These are phyloP conservation scores for Nannoperca australis DNA, from an alignment of 2,797 vertebrate genomes.

Conservation along the genomic window DNA sequence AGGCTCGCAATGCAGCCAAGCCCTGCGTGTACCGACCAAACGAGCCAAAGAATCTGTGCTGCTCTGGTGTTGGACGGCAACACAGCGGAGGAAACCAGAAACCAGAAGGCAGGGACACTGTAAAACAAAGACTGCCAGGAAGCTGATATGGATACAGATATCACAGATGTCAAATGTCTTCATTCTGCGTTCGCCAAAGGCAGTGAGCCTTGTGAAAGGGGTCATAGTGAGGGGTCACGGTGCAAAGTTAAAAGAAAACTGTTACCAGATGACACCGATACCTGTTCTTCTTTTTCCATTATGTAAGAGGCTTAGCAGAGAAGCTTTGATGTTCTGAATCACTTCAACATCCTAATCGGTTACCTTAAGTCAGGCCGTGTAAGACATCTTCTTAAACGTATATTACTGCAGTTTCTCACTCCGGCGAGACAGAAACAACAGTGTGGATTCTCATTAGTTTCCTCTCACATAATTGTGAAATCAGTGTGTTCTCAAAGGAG, in stretches of 20 bases:
- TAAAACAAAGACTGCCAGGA: slow-evolving; percentile 61
- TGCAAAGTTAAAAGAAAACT: slow-evolving; percentile 42
- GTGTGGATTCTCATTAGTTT: neutral
- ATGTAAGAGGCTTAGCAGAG: slow-evolving; percentile 34
- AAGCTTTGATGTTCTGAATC: slow-evolving; percentile 32
- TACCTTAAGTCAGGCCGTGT: slow-evolving; percentile 13
- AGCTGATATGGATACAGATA: slow-evolving; percentile 58
- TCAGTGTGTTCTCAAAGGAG: neutral
- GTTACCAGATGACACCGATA: slow-evolving; percentile 38
- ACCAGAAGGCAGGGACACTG: slow-evolving; percentile 53
- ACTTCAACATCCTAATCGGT: slow-evolving; percentile 15
- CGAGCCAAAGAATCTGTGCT: slow-evolving; percentile 59
- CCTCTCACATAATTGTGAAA: slow-evolving; percentile 1
- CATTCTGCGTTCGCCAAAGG: slow-evolving; percentile 45
- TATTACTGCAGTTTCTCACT: neutral
- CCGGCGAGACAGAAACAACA: slow-evolving; percentile 3
- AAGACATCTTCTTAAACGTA: neutral
- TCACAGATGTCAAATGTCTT: slow-evolving; percentile 51
- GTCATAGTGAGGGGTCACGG: slow-evolving; percentile 60
- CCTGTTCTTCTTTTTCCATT: slow-evolving; percentile 46
- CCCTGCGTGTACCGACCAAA: slow-evolving; percentile 4
- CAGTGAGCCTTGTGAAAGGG: slow-evolving; percentile 57
- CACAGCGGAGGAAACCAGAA: slow-evolving; percentile 66
- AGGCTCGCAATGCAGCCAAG: neutral
- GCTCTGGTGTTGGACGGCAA: slow-evolving; percentile 49